Percentiles rank a stretch among this genome's conserved stretches.
Evolutionary conservation across 2,113 vertebrate genomes (phyloP).

Genomic region (Antigone vipio): DNA sequence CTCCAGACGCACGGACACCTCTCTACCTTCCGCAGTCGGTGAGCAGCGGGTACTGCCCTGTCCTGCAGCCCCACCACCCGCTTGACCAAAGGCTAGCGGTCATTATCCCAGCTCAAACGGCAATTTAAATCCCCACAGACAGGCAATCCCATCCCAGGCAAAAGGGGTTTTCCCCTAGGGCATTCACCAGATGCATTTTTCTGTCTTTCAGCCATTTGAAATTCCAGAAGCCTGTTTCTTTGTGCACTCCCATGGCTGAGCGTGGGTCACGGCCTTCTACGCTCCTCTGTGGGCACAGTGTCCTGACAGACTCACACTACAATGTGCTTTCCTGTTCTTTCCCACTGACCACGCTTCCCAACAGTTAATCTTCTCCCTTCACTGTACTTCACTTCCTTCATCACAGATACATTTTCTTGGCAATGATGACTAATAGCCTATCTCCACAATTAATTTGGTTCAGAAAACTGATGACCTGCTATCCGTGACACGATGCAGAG

Average conservation of each 20-base stretch:
- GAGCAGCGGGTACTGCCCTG: neutral
- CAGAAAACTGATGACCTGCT: neutral
- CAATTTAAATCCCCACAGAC: neutral
- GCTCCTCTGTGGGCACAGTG: neutral
- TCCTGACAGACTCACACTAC: neutral
- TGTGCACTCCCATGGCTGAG: neutral
- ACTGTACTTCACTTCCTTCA: neutral
- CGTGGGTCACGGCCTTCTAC: neutral
- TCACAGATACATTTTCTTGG: neutral
- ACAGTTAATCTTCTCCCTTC: neutral
- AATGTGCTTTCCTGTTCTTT: neutral
- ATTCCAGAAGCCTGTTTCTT: neutral
- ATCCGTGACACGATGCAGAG: rapidly evolving
- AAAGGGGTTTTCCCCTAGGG: neutral
- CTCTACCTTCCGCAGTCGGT: rapidly evolving
- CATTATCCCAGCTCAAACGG: neutral
- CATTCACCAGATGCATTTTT: neutral
- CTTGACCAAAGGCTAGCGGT: neutral
- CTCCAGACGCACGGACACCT: too few species aligned
- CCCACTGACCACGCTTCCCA: neutral
- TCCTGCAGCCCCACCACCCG: neutral
- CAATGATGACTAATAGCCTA: neutral
- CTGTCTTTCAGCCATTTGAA: neutral
- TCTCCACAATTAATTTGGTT: neutral
- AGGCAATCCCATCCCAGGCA: neutral